Evolutionary conservation across 2,797 vertebrate species (phyloP).

Genomic region (Gila robusta): DNA sequence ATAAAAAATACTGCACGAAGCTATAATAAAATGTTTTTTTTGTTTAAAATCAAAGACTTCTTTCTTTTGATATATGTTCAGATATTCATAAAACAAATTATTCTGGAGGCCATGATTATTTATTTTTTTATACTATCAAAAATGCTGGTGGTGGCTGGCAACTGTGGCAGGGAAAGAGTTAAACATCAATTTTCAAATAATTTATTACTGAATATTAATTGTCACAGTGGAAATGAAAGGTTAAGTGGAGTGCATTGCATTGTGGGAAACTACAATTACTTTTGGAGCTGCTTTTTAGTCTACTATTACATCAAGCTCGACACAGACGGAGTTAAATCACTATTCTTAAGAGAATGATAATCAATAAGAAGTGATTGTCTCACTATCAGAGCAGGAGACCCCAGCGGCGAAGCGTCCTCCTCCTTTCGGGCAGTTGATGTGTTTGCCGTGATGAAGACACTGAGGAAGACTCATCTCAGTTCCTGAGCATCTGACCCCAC

Average conservation of each 20-base stretch:
- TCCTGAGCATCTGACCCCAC: slow-evolving; percentile 94
- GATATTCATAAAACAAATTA: too few species aligned
- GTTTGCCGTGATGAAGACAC: slow-evolving; percentile 87
- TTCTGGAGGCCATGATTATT: too few species aligned
- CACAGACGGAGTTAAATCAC: background rate
- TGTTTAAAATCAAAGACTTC: too few species aligned
- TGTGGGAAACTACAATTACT: background rate
- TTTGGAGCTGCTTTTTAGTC: background rate
- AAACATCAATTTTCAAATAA: background rate
- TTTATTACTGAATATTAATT: background rate
- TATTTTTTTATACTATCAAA: too few species aligned
- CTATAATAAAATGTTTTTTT: too few species aligned
- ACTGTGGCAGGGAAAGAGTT: background rate
- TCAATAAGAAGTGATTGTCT: slow-evolving; percentile 65
- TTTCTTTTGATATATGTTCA: too few species aligned
- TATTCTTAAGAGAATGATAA: background rate
- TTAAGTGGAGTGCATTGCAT: background rate
- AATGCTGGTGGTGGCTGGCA: background rate
- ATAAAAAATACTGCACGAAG: too few species aligned
- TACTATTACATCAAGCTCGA: too few species aligned
- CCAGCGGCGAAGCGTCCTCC: slow-evolving; percentile 88
- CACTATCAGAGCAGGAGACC: slow-evolving; percentile 91
- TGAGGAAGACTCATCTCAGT: slow-evolving; percentile 92
- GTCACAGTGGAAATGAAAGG: background rate
- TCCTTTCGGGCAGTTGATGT: slow-evolving; percentile 84